phyloP scores from a whole-genome alignment of 2,797 vertebrate genomes.

The Falco berigora region DNA sequence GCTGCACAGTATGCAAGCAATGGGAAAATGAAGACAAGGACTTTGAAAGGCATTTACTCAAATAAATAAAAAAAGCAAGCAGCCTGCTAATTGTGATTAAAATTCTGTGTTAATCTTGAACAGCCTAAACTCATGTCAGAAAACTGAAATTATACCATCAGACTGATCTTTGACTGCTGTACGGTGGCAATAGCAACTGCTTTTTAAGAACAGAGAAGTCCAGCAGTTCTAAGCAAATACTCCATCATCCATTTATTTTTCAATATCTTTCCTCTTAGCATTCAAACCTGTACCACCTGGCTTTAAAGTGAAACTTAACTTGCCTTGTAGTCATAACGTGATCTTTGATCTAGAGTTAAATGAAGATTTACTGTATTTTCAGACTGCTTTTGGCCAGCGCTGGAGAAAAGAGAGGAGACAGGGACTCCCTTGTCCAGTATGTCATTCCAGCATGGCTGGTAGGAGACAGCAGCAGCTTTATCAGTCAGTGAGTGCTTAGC shows the following conservation, averaged over 20 bases:
- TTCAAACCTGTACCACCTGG: neutral
- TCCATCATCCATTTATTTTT: neutral
- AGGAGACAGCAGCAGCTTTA: neutral
- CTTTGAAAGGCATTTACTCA: neutral
- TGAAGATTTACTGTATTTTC: slow-evolving; percentile 39
- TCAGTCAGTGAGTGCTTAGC: neutral
- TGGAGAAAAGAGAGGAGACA: slow-evolving; percentile 1
- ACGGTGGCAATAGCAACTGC: neutral
- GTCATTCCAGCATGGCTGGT: neutral
- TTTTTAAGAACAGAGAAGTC: neutral
- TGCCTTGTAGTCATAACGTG: neutral
- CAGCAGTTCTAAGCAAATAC: neutral
- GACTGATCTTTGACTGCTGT: neutral
- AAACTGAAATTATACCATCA: neutral
- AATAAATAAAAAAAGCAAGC: neutral
- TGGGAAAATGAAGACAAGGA: neutral
- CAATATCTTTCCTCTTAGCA: neutral
- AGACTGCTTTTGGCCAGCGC: neutral
- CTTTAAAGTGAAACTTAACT: neutral
- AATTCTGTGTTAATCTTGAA: neutral
- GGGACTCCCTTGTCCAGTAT: neutral
- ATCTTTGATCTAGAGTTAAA: slow-evolving; percentile 31
- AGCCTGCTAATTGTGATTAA: neutral
- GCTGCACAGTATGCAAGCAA: neutral
- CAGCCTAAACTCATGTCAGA: neutral